Evolutionary conservation across 2,888 invertebrate genomes (phyloP).

Genomic region (Acanthopleura granulata): DNA sequence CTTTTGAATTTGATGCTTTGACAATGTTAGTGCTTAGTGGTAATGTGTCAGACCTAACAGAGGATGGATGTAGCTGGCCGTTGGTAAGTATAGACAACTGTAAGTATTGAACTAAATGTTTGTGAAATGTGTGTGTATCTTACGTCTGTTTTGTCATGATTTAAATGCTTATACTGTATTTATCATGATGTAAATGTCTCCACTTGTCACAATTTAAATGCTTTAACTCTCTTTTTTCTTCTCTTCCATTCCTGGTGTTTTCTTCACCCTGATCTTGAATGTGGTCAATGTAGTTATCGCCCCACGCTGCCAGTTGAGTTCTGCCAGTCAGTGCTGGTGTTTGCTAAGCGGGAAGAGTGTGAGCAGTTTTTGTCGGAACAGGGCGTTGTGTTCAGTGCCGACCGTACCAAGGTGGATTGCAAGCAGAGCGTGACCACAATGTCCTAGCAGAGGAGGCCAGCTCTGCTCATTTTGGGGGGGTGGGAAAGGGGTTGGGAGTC

Average conservation of each 20-base stretch:
- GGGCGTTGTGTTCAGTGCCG: slow-evolving; percentile 74
- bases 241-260: slow-evolving; percentile 39
- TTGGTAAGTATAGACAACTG: too few relatives aligned
- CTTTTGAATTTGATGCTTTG: too few relatives aligned
- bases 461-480: background rate
- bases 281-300: slow-evolving; percentile 82
- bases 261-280: background rate
- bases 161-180: too few relatives aligned
- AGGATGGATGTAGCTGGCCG: too few relatives aligned
- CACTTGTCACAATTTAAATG: slow-evolving; percentile 24
- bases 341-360: slow-evolving; percentile 86
- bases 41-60: too few relatives aligned
- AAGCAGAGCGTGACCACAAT: slow-evolving; percentile 73
- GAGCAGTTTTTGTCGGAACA: slow-evolving; percentile 89
- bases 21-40: too few relatives aligned
- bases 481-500: background rate
- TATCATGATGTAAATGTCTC: too few relatives aligned
- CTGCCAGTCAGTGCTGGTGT: slow-evolving; percentile 89
- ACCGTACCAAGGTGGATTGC: slow-evolving; percentile 84
- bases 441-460: background rate
- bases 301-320: slow-evolving; percentile 89
- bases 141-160: too few relatives aligned
- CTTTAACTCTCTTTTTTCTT: slow-evolving; percentile 43
- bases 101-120: too few relatives aligned
- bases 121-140: too few relatives aligned